These are phyloP conservation scores for Drosophila sulfurigaster DNA, from an alignment of 1,140 invertebrate species.

Conservation along the genomic window DNA sequence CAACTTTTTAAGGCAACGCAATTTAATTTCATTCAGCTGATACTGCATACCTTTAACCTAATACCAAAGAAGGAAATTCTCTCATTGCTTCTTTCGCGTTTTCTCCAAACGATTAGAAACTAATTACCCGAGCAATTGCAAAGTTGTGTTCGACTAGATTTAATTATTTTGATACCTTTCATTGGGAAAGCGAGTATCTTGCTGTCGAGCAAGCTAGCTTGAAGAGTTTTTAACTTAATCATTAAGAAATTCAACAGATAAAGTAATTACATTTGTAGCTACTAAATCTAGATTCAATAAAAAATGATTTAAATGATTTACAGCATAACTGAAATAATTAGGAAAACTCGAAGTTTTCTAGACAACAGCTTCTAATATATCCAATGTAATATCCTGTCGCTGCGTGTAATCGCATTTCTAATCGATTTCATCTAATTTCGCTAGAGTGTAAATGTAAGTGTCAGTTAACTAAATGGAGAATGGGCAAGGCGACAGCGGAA, in stretches of 20 bases:
- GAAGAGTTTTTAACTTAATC: too few relatives aligned
- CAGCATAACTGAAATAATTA: background rate
- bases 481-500: too few relatives aligned
- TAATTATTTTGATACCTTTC: background rate
- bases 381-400: background rate
- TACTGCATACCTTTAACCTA: too few relatives aligned
- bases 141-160: background rate
- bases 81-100: too few relatives aligned
- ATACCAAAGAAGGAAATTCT: too few relatives aligned
- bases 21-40: too few relatives aligned
- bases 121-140: background rate
- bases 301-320: too few relatives aligned
- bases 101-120: too few relatives aligned
- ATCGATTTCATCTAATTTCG: constrained; percentile 60
- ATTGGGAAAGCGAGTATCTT: background rate
- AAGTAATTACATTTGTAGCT: too few relatives aligned
- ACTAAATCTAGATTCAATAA: too few relatives aligned
- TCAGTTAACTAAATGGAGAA: constrained; percentile 45
- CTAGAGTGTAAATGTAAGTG: constrained; percentile 55
- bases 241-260: too few relatives aligned
- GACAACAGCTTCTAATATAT: background rate
- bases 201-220: background rate
- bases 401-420: background rate
- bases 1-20: too few relatives aligned
- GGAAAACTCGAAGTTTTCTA: background rate